Base-by-base conservation (phyloP, 2,888 invertebrate species). In the Phorcus lineatus region DNA sequence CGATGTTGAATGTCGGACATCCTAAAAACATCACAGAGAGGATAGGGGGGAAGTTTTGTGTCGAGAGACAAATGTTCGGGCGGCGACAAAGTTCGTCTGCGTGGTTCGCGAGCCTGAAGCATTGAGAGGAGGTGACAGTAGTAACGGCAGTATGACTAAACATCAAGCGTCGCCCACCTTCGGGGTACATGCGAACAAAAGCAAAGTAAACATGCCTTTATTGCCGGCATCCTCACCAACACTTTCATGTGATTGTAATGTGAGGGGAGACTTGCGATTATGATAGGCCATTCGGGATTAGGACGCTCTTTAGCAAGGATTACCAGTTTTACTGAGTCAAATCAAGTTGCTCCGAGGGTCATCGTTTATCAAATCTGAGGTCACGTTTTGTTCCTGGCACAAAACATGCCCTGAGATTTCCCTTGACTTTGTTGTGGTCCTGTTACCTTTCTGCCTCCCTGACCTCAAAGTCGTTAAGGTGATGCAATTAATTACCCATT, bases 401-500 rank as follows among this genome's bases (percentile, higher is more conserved):
- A 24, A 28, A 62, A 62, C 62, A 62, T 31, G 31, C 17, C n/a
- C 40, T 16, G 19, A 19, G 19, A 70, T 40, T 36, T 19, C n/a
- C 24, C n/a, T 7, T 19, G 31, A 36, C 70, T 70, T 70, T 70
- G 40, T 31, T 70, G 70, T 70, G 70, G 70, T 31, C 70, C n/a
- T 31, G 36, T 40, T 70, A 6, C 36, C 36, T 40, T 31, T 76
- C 54, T 40, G 74, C 22, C 22, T 28, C 11, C 24, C n/a, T 9
- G 28, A 28, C 28, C 55, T 76, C 55, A 55, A 76, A 76, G 76
- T 54, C 17, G n/a, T 76, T 53, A 31, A 76, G 76, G 76, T 76
- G 76, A 54, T 76, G 53, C 55, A 54, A 76, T 76, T 76, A 54
- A 76, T 76, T 76, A 76, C 76, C 76, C 55, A 54, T 31, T 76